phyloP scores from a whole-genome alignment of 2,113 vertebrate genomes.

The Pollimyrus isidori region DNA sequence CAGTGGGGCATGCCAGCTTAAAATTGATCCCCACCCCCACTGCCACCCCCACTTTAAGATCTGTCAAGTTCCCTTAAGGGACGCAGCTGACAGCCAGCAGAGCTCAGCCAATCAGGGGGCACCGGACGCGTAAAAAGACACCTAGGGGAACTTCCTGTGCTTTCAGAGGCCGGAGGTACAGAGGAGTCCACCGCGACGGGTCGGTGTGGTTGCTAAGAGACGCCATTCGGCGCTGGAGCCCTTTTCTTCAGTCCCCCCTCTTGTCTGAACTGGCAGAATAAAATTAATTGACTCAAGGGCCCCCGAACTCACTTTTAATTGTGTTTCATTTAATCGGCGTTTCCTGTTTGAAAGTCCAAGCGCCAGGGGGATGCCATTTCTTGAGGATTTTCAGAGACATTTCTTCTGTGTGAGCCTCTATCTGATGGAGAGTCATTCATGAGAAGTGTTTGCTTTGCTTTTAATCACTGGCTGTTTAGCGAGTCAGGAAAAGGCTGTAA shows the following conservation, averaged over 20 bases:
- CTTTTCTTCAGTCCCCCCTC: constrained; percentile 48
- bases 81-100: constrained; percentile 75
- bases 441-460: constrained; percentile 33
- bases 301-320: constrained; percentile 49
- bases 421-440: constrained; percentile 44
- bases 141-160: constrained; percentile 64
- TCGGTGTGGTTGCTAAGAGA: constrained; percentile 68
- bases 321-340: constrained; percentile 46
- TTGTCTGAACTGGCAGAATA: constrained; percentile 38
- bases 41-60: constrained; percentile 54
- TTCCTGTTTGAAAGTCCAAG: constrained; percentile 46
- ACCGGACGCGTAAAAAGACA: constrained; percentile 66
- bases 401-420: constrained; percentile 38
- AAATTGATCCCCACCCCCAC: constrained; percentile 83
- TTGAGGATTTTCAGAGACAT: constrained; percentile 38
- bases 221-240: constrained; percentile 48
- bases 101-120: constrained; percentile 72
- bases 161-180: constrained; percentile 50
- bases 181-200: constrained; percentile 47
- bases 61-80: constrained; percentile 89
- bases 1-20: constrained; percentile 91
- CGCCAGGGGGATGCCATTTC: constrained; percentile 37
- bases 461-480: constrained; percentile 40
- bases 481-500: constrained; percentile 27
- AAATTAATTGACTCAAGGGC: constrained; percentile 48